Evolutionary conservation across 2,888 invertebrate genomes (phyloP).

Genomic region (Nymphalis c-album): DNA sequence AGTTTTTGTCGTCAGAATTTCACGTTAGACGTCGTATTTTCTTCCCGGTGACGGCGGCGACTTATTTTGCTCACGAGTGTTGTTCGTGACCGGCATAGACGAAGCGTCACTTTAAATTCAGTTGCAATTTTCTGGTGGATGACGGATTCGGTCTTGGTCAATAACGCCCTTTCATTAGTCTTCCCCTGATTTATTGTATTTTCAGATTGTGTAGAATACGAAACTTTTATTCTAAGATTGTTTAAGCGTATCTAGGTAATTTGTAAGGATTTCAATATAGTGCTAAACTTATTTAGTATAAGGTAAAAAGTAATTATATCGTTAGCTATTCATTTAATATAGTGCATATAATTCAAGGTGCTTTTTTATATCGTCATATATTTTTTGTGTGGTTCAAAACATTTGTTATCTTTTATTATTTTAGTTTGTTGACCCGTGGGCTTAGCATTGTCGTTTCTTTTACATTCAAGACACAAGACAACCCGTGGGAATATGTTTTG

Average conservation of each 20-base stretch:
- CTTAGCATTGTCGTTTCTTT: conserved; percentile 32
- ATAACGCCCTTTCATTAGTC: conserved; percentile 40
- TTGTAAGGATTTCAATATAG: not conserved
- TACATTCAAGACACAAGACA: conserved; percentile 34
- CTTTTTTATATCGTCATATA: conserved; percentile 2
- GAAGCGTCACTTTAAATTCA: conserved; percentile 40
- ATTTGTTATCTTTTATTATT: conserved; percentile 21
- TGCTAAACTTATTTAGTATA: not conserved
- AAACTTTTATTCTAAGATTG: conserved; percentile 23
- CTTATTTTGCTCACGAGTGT: conserved; percentile 40
- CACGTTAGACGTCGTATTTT: conserved; percentile 30
- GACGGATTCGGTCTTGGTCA: conserved; percentile 40
- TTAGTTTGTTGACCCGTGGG: conserved; percentile 38
- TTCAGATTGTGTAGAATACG: conserved; percentile 34
- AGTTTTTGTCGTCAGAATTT: conserved; percentile 19
- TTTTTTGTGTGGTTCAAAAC: conserved; percentile 18
- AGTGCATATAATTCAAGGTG: not conserved
- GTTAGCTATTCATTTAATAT: not conserved
- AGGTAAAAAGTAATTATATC: not conserved
- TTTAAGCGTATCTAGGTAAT: not conserved
- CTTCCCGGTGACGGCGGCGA: conserved; percentile 26
- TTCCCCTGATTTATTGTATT: conserved; percentile 39
- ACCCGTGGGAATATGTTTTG: conserved; percentile 33
- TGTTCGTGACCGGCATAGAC: conserved; percentile 40
- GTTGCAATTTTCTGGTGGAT: conserved; percentile 41